Base-by-base conservation (phyloP, 2,888 invertebrate species). In the Tinea semifulvella region DNA sequence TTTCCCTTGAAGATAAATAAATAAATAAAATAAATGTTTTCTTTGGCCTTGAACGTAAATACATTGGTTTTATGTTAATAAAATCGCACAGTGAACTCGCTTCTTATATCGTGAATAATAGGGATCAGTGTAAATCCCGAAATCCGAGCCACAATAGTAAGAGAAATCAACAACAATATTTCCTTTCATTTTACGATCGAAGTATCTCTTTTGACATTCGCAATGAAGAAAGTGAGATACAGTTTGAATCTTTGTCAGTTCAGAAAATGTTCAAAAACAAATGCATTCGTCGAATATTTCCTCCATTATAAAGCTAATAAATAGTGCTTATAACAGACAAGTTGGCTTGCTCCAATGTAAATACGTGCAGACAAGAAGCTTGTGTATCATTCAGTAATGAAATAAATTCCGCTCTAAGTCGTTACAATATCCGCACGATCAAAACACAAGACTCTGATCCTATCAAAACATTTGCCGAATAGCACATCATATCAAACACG, bases 391-490 rank as follows among this genome's bases (percentile, higher is more conserved):
- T 55, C 54, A 59, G 58, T 64, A 67, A 63, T 62, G 59, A 65
- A 59, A 63, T 65, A 70, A 67, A 70, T 68, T 66, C 60, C 53
- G 48, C 48, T 35, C 53, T 61, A 63, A 67, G 39, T 42, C 48
- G 43, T 40, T 44, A 47, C 35, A 42, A 44, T 46, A 63, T 65
- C 69, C 63, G 50, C 48, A 51, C 58, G 61, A 69, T 72, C 74
- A 69, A 65, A 74, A 71, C 71, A 69, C 60, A 59, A 56, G 54
- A 57, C 62, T 52, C 60, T 58, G 59, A 60, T 61, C 63, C 65
- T 63, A 70, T 71, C 72, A 73, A 68, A 73, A 74, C 66, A 74
- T 57, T 58, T 6, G 20, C 40, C 22, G 22, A 40, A 40, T 40
- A 40, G 22, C 40, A 36, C 36, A 36, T 36, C 36, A 36, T 36